Conservation (phyloP, 2,113 vertebrate species). For the Alexandromys fortis region DNA sequence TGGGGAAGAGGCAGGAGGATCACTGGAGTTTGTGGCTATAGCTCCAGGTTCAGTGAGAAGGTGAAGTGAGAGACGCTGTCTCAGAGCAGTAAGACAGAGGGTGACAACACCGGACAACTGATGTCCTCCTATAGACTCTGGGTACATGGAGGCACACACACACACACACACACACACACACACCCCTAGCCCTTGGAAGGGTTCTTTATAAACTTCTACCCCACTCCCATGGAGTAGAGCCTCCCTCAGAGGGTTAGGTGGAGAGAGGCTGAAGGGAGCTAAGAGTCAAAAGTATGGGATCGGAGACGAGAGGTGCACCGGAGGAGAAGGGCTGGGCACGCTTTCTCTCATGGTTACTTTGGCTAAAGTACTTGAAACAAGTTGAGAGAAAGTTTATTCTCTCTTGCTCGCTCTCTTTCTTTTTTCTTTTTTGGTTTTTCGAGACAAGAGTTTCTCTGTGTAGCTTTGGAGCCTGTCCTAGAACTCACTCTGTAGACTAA, state of each 20-base stretch:
- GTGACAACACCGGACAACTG: background rate
- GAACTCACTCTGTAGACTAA: too few species aligned
- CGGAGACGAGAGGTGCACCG: background rate
- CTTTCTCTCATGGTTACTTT: background rate
- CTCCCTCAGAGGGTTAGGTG: background rate
- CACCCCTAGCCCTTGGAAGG: background rate
- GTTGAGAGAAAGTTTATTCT: background rate
- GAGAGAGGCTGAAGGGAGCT: background rate
- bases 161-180: background rate
- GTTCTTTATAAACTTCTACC: background rate
- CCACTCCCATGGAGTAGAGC: background rate
- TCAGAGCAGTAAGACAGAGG: background rate
- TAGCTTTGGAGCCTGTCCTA: too few species aligned
- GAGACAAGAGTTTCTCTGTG: too few species aligned
- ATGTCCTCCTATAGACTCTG: background rate
- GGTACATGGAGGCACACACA: background rate
- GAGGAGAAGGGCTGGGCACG: background rate
- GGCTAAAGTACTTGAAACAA: background rate
- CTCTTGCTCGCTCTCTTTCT: too few species aligned
- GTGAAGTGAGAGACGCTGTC: too few species aligned
- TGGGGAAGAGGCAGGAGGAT: background rate
- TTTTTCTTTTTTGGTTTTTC: too few species aligned
- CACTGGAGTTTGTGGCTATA: background rate
- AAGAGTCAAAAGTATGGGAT: background rate
- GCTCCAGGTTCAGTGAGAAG: background rate